Conservation (phyloP, 2,797 vertebrate species). For the Crypturellus tataupa region DNA sequence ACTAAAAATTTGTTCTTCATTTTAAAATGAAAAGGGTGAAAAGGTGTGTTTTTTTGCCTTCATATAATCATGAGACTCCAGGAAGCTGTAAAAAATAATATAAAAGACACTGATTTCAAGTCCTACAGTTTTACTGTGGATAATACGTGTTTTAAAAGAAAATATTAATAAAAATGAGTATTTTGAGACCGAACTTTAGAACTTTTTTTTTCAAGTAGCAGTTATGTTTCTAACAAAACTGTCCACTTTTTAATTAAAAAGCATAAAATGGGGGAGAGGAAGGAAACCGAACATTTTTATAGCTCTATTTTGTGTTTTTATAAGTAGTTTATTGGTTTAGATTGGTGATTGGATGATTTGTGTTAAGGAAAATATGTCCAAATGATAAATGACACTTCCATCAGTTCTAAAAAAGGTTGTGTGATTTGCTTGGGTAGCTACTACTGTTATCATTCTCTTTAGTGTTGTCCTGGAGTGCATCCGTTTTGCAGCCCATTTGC, state of each 20-base stretch:
- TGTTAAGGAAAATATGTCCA: neutral
- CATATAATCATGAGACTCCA: neutral
- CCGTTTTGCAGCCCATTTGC: neutral
- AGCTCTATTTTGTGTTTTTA: neutral
- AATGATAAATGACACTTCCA: neutral
- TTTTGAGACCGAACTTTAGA: neutral
- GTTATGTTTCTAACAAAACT: neutral
- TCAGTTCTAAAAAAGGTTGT: constrained; percentile 1
- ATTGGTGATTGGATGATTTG: neutral
- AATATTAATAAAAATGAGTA: neutral
- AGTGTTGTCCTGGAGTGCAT: neutral
- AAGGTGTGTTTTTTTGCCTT: constrained; percentile 7
- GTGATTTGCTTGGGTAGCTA: neutral
- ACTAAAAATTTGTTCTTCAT: neutral
- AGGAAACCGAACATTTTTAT: neutral
- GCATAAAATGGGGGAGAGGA: neutral
- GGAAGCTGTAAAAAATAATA: neutral
- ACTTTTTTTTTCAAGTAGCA: neutral
- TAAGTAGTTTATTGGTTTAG: neutral
- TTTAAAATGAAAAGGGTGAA: constrained; percentile 9
- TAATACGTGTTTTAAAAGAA: neutral
- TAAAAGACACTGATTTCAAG: neutral
- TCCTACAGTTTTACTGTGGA: neutral
- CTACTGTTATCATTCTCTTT: neutral
- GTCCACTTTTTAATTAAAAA: neutral